Evolutionary conservation across 2,888 invertebrate species (phyloP).

Genomic region (Nectonema munidae): DNA sequence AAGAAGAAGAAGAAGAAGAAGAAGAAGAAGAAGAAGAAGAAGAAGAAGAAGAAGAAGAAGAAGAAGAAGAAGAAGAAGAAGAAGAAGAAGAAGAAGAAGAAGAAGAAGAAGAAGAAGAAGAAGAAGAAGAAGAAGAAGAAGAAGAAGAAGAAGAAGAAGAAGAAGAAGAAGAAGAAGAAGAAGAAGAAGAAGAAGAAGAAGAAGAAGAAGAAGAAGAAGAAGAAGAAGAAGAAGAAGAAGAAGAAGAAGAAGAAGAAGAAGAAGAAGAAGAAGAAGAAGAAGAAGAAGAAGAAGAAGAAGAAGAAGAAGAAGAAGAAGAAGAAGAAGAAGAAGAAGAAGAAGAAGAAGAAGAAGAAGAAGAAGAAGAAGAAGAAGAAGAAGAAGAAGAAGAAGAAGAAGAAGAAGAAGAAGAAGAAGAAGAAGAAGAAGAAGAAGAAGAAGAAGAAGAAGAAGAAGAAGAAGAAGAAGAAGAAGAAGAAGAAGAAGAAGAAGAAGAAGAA

Average conservation of each 20-base stretch:
- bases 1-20: constrained; percentile 5
- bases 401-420: constrained; percentile 5
- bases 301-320: constrained; percentile 5
- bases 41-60: constrained; percentile 5
- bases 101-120: constrained; percentile 5
- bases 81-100: constrained; percentile 5
- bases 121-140: constrained; percentile 5
- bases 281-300: constrained; percentile 5
- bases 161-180: constrained; percentile 5
- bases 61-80: constrained; percentile 5
- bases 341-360: constrained; percentile 5
- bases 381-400: constrained; percentile 5
- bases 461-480: constrained; percentile 5
- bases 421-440: constrained; percentile 5
- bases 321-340: constrained; percentile 5
- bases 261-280: constrained; percentile 5
- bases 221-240: constrained; percentile 5
- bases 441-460: constrained; percentile 5
- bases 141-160: constrained; percentile 5
- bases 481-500: constrained; percentile 5
- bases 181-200: constrained; percentile 5
- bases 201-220: constrained; percentile 5
- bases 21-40: constrained; percentile 5
- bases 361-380: constrained; percentile 5
- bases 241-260: constrained; percentile 5